Evolutionary conservation across 2,888 invertebrate genomes (phyloP).

Genomic region (Melanophora roralis): DNA sequence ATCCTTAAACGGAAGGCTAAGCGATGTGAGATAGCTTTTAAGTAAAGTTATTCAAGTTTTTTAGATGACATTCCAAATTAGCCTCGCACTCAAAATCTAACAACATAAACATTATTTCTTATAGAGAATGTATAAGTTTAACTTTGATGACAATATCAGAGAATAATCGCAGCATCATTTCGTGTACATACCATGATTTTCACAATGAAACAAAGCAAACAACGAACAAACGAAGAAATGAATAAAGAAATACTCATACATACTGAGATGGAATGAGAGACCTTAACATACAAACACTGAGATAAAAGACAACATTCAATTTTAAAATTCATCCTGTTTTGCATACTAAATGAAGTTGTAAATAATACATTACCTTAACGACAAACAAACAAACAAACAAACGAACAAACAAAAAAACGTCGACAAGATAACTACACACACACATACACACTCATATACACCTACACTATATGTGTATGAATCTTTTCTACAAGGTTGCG

Average conservation of each 20-base stretch:
- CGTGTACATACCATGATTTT: slow-evolving; percentile 27
- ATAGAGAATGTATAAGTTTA: slow-evolving; percentile 5
- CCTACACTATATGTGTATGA: too few relatives aligned
- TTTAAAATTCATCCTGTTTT: slow-evolving; percentile 57
- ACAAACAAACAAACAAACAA: background rate
- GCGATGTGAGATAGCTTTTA: too few relatives aligned
- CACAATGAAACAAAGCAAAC: slow-evolving; percentile 25
- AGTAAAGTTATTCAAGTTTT: too few relatives aligned
- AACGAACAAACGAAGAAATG: background rate
- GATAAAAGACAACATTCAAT: slow-evolving; percentile 51
- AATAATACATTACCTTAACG: slow-evolving; percentile 47
- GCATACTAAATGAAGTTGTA: slow-evolving; percentile 58
- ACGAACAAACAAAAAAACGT: background rate
- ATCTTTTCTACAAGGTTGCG: too few relatives aligned
- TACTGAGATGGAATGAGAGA: background rate
- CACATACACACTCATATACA: background rate
- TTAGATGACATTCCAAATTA: background rate
- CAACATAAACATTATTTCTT: slow-evolving; percentile 10
- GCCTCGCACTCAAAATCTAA: background rate
- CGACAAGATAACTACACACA: background rate
- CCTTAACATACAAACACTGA: background rate
- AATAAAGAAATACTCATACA: slow-evolving; percentile 2
- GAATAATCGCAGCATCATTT: slow-evolving; percentile 28
- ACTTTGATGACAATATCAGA: slow-evolving; percentile 37
- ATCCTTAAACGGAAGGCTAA: too few relatives aligned